Base-by-base conservation (phyloP, 2,888 invertebrate species). In the Luperina nickerlii region DNA sequence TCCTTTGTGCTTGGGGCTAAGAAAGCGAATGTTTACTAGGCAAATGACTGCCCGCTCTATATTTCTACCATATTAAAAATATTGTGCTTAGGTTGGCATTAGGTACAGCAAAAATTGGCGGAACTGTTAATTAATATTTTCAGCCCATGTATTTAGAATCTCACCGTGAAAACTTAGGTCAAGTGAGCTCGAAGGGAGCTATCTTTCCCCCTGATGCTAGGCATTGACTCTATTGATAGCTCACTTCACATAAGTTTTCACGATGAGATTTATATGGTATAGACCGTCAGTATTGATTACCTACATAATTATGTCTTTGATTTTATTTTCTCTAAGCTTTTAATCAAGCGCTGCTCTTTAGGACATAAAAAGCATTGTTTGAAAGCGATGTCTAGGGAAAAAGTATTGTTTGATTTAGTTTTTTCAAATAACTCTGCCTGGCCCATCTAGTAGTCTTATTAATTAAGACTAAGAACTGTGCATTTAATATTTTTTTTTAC, bases 1-100 rank as follows among this genome's bases (percentile, higher is more conserved):
- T 91, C 91, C 92, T 96, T 95, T 95, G 94, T 95, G 91, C 90
- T 83, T 78, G 72, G 78, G 87, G 89, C 89, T 84, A 92, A 93
- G 93, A 91, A 94, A 92, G 90, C 88, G 90, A 92, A 92, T 91
- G 92, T 92, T 92, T 90, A 90, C 90, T 85, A 82, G 87, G 91
- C 90, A 92, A 93, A 93, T 93, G 92, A 92, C 92, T 92, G 92
- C 90, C 90, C 88, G 84, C 86, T 89, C 88, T 85, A 85, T 65
- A 81, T 85, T 90, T 81, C 83, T 87, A 89, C 90, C 89, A 91
- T 92, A 93, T 92, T 92, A 93, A 93, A 94, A 94, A 91, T 83
- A 80, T 62, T 45, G 32, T 78, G 75, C 87, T n/a, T n/a, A n/a
- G n/a, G n/a, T n/a, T n/a, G n/a, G 85, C 90, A 93, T 93, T 93